Percentiles rank a stretch among this genome's conserved stretches.
Conservation (phyloP, 2,797 vertebrate genomes). For the Halcyon badia region DNA sequence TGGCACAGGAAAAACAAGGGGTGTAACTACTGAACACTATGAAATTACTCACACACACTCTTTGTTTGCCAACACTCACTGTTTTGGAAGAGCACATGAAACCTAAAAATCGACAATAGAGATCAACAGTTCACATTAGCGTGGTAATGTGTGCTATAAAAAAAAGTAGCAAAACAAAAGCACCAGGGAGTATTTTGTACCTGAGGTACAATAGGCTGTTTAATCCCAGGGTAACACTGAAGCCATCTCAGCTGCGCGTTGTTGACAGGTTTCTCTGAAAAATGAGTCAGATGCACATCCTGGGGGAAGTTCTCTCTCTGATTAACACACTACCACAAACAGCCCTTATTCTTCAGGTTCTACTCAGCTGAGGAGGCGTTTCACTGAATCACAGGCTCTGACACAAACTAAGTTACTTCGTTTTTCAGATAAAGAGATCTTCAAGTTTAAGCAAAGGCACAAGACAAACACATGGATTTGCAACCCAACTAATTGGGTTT, state of each 20-base stretch:
- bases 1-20: neutral
- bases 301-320: neutral
- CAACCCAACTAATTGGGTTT: neutral
- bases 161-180: constrained; percentile 1
- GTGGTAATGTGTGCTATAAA: neutral
- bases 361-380: neutral
- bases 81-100: neutral
- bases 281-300: neutral
- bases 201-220: neutral
- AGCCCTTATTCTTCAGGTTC: neutral
- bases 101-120: neutral
- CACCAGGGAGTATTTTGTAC: neutral
- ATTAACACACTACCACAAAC: neutral
- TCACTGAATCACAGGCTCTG: neutral
- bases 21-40: neutral
- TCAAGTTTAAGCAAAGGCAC: neutral
- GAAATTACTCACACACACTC: neutral
- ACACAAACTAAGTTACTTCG: neutral
- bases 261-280: neutral
- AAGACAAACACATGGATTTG: neutral
- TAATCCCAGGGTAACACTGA: neutral
- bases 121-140: neutral
- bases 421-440: neutral
- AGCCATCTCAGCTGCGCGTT: fast-evolving
- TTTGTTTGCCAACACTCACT: neutral